Evolutionary conservation across 2,797 vertebrate genomes (phyloP), one percentile per base, ranked within the genome.

Genomic region (Pteronotus mesoamericanus): DNA sequence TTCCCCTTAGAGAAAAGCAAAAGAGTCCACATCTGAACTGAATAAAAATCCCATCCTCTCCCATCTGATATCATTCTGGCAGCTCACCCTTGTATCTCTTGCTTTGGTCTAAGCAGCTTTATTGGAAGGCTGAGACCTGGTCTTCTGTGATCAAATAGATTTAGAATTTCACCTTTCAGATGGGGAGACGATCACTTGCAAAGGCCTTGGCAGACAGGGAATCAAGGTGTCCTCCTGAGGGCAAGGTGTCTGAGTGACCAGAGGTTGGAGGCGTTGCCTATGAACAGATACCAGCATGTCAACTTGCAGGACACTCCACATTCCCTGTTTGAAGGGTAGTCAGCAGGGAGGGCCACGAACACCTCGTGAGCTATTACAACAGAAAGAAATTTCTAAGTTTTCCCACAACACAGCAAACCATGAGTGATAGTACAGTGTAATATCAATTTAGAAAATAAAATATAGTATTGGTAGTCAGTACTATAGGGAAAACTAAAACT

Each of bases 381-480:
- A 29, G 44, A 96, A 71, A 77, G 18, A 75, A 57, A 80, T 89
- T 86, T 44, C 64, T 74, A 53, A 53, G 72, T 37, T 91, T 66
- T 51, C 15, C 8, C 4, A 55, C 4, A 66, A 34, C 5, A 80
- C 11, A 8, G 89, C 26, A 26, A 82, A 89, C 83, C 42, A 77
- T 32, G 79, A 55, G 6, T 86, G 12, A 44, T 53, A 66, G 32
- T 46, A 87, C 19, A 79, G 11, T 59, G 51, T 19, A 78, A 34
- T 42, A 46, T 89, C 53, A 69, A 61, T 4, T 86, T 69, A 83
- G 86, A 95, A 88, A 87, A 83, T 82, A 86, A 90, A 77, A 57
- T 78, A 42, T 11, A 91, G 24, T 57, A 53, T 87, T 48, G 51
- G 0, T 59, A 71, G 51, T 39, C 29, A 57, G 88, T 92, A 57